These are phyloP conservation scores for Manis javanica DNA, from an alignment of 2,797 vertebrate species.

Conservation along the genomic window DNA sequence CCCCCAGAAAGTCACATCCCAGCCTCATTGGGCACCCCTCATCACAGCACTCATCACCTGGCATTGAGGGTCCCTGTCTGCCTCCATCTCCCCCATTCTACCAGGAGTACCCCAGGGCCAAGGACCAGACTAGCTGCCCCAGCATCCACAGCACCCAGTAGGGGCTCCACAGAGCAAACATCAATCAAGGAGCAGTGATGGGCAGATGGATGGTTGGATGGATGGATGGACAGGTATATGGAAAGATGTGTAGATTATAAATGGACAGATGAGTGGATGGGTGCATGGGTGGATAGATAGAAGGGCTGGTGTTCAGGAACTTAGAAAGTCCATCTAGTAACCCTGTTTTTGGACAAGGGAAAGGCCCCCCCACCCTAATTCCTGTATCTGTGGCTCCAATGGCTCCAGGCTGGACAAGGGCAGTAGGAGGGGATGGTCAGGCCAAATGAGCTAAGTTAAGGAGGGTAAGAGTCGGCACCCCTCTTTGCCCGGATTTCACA, in stretches of 20 bases:
- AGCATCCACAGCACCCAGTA: neutral
- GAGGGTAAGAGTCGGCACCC: fast-evolving
- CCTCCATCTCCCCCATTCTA: neutral
- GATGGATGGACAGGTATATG: neutral
- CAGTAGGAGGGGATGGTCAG: neutral
- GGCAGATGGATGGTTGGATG: neutral
- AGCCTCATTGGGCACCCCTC: neutral
- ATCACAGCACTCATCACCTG: neutral
- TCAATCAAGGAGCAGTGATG: neutral
- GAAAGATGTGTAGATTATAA: neutral
- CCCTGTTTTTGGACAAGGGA: neutral
- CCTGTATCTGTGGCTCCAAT: neutral
- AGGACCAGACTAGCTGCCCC: neutral
- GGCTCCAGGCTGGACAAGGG: neutral
- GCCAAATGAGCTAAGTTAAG: neutral
- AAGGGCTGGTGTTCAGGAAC: neutral
- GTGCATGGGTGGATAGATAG: neutral
- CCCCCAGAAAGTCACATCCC: neutral
- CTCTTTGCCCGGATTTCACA: neutral
- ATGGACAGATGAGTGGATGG: too few species aligned
- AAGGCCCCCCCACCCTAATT: too few species aligned
- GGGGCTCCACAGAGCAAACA: neutral
- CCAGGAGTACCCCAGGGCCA: neutral
- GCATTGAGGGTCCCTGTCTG: neutral
- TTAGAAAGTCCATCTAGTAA: neutral